Conservation (phyloP, 2,888 invertebrate species). For the Trichopria drosophilae region DNA sequence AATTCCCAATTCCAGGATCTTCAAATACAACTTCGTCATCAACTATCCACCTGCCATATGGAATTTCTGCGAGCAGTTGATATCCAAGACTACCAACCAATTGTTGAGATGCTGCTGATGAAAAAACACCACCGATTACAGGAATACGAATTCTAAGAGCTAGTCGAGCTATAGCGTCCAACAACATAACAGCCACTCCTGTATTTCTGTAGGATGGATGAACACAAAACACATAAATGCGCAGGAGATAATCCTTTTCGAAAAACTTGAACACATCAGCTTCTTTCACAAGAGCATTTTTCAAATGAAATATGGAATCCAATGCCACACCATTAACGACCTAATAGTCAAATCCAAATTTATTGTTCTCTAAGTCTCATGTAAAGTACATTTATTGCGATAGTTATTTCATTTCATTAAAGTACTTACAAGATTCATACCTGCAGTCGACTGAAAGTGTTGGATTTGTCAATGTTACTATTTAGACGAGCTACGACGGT, state of each 20-base stretch:
- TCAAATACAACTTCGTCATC: conserved; percentile 58
- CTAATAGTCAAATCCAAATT: no score
- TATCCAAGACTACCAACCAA: conserved; percentile 40
- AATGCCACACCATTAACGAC: conserved; percentile 39
- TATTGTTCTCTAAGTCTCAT: background rate
- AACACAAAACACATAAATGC: conserved; percentile 46
- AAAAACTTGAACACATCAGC: conserved; percentile 39
- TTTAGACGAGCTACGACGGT: conserved; percentile 41
- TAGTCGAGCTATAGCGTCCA: background rate
- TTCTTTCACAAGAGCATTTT: conserved; percentile 37
- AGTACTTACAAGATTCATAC: conserved; percentile 30
- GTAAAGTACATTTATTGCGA: background rate
- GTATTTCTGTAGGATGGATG: conserved; percentile 47
- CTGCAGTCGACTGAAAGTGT: conserved; percentile 44
- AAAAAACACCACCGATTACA: conserved; percentile 46
- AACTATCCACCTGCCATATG: conserved; percentile 58
- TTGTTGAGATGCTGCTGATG: conserved; percentile 40
- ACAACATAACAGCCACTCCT: conserved; percentile 32
- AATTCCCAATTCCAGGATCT: conserved; percentile 61
- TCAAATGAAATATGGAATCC: conserved; percentile 41
- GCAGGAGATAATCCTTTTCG: conserved; percentile 36
- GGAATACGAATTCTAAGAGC: conserved; percentile 14
- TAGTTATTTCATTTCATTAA: background rate
- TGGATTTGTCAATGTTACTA: conserved; percentile 38
- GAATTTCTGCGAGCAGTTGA: conserved; percentile 49